Evolutionary conservation across 2,797 vertebrate species (phyloP).

Genomic region (Nyctibius grandis): DNA sequence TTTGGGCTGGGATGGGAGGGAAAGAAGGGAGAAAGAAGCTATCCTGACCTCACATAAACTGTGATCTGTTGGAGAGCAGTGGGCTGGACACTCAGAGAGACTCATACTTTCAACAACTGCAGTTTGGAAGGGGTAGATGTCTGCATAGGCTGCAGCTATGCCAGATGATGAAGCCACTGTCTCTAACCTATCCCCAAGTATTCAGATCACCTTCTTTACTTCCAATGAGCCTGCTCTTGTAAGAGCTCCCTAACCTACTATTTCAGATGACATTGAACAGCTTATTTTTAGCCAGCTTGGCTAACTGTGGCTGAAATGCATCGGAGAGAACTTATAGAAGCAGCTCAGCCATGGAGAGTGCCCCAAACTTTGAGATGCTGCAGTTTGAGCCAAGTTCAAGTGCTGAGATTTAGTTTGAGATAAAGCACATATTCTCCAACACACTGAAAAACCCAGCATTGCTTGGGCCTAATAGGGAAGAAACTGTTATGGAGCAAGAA

Average conservation of each 20-base stretch:
- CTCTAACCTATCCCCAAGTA: neutral
- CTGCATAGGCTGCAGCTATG: neutral
- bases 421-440: neutral
- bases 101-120: neutral
- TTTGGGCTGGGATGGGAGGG: neutral
- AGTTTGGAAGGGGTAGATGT: neutral
- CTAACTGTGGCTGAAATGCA: neutral
- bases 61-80: neutral
- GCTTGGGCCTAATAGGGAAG: neutral
- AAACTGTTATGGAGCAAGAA: neutral
- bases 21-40: neutral
- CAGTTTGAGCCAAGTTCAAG: neutral
- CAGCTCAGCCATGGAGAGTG: neutral
- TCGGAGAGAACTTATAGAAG: neutral
- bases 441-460: neutral
- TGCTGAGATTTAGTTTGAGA: neutral
- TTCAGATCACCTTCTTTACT: neutral
- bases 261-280: neutral
- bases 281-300: neutral
- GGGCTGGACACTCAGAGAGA: slow-evolving; percentile 4
- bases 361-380: neutral
- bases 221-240: neutral
- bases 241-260: neutral
- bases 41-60: slow-evolving; percentile 48
- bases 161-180: neutral